phyloP scores from a whole-genome alignment of 1,140 invertebrate genomes.

The Cyclina sinensis region DNA sequence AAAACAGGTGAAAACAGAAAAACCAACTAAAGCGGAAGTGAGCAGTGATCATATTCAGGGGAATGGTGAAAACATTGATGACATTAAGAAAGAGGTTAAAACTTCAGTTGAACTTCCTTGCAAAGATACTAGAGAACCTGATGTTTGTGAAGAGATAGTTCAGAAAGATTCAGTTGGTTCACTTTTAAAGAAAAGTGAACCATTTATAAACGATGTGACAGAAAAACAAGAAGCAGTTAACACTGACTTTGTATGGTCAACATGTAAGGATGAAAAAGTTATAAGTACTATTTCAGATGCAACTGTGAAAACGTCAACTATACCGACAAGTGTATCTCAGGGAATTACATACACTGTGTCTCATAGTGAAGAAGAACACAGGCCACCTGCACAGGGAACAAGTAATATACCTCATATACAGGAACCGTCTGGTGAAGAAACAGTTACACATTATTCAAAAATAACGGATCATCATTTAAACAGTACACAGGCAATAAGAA shows the following conservation, averaged over 20 bases:
- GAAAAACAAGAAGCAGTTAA: neutral
- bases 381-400: conserved; percentile 15
- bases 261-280: neutral
- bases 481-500: neutral
- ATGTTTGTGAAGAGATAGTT: neutral
- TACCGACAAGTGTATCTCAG: conserved; percentile 19
- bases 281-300: neutral
- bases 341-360: conserved; percentile 2
- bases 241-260: conserved; percentile 5
- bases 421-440: neutral
- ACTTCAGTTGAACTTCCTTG: neutral
- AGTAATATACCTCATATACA: conserved; percentile 13
- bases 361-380: neutral
- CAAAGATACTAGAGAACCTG: neutral
- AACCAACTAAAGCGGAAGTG: neutral
- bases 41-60: neutral
- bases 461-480: neutral
- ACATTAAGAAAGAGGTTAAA: neutral
- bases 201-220: neutral
- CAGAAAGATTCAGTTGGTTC: conserved; percentile 19
- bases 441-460: neutral
- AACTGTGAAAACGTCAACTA: conserved; percentile 1
- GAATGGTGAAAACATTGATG: neutral
- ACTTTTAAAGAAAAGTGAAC: neutral
- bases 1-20: neutral